Evolutionary conservation across 2,888 invertebrate genomes (phyloP), one percentile per base, ranked within the genome.

Genomic region (Tiphia femorata): DNA sequence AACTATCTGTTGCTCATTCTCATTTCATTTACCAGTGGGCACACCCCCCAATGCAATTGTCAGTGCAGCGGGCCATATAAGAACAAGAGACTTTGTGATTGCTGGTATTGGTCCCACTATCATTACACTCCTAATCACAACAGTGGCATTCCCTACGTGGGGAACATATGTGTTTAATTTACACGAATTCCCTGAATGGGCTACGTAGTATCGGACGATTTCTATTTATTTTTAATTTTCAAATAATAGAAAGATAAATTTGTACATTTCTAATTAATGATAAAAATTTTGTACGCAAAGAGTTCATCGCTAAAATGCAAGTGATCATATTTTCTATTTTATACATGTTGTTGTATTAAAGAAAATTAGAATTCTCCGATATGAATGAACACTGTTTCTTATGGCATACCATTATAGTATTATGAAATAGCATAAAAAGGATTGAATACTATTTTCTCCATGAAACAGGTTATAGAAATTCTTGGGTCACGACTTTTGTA

Each of bases 1-100:
- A 0, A 89, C 96, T 0, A 85, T 97, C 19, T 92, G 94, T 2
- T 95, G 95, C 80, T 96, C 96, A 49, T 95, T 95, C 86, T 95
- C 94, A 6, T 94, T 96, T 87, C 95, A 95, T 87, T 87, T 97
- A 83, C 97, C 96, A 0, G 96, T 97, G 10, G 96, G 96, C 42
- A 97, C 97, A 0, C 96, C 97, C 1, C 96, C 97, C 12, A 97
- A 97, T 84, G 97, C 97, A 2, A 94, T 98, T 57, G 96, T 94
- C 0, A 93, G 93, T 16, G 93, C 92, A 0, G 92, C 93, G 8
- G 92, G 92, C 1, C 90, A 91, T 72, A 93, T 95, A 84, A 89
- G 88, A 63, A 92, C 93, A 5, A 87, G 88, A 56, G 92, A 93
- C 74, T 93, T 95, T 90, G 90, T 92, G 0, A 85, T 92, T 58